Conservation (phyloP, 2,797 vertebrate species). For the Tokudaia tokunoshimensis region DNA sequence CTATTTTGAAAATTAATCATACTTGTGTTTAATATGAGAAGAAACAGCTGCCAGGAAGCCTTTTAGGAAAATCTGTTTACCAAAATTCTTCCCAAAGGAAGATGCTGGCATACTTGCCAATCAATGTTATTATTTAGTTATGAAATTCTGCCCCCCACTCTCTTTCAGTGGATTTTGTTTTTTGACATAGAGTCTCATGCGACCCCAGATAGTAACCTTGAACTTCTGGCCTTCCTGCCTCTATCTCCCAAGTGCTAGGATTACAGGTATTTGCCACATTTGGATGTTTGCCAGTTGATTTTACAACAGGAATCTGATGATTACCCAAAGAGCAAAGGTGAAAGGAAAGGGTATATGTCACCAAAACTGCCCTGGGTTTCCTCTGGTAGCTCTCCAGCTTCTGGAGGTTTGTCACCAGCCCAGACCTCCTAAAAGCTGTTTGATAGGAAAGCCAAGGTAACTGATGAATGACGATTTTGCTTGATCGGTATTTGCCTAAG, state of each 20-base stretch:
- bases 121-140: not conserved
- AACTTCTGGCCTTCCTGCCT: not conserved
- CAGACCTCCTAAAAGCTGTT: not conserved
- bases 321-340: not conserved
- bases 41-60: not conserved
- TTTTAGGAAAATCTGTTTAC: not conserved
- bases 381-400: not conserved
- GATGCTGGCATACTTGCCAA: not conserved
- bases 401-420: not conserved
- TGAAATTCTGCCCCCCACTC: not conserved
- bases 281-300: not conserved
- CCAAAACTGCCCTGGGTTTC: not conserved
- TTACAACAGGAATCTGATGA: not conserved
- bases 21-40: not conserved
- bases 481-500: not conserved
- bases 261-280: not conserved
- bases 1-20: not conserved
- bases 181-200: not conserved
- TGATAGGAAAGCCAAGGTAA: not conserved
- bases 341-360: not conserved
- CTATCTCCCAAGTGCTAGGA: not conserved
- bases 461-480: not conserved
- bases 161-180: not conserved
- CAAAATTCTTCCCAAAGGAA: conserved; percentile 4
- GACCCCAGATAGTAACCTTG: not conserved